phyloP scores from a whole-genome alignment of 2,888 invertebrate genomes.

The Trichopoda pennipes region DNA sequence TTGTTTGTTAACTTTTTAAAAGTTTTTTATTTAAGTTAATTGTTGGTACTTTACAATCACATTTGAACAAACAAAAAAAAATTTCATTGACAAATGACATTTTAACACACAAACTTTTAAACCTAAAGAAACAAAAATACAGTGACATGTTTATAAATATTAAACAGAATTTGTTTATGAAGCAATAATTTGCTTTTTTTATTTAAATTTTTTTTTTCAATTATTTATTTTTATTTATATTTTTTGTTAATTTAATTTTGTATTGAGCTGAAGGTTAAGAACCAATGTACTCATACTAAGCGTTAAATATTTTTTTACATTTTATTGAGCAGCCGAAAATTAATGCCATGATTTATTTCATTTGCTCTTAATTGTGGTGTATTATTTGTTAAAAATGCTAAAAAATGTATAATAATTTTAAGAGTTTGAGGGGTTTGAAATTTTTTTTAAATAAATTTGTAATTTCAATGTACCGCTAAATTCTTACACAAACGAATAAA shows the following conservation, averaged over 20 bases:
- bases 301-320: neutral
- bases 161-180: constrained; percentile 26
- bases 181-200: constrained; percentile 33
- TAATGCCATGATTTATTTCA: constrained; percentile 13
- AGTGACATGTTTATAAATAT: constrained; percentile 11
- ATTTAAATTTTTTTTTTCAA: neutral
- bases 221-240: neutral
- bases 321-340: neutral
- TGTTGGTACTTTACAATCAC: constrained; percentile 28
- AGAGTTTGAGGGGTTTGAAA: no score
- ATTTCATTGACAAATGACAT: constrained; percentile 62
- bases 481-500: no score
- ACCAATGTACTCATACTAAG: constrained; percentile 14
- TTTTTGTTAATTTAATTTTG: constrained; percentile 51
- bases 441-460: no score
- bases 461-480: no score
- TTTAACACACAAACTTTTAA: neutral
- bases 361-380: constrained; percentile 6
- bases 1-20: constrained; percentile 17
- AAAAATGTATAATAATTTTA: neutral
- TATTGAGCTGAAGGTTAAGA: constrained; percentile 55
- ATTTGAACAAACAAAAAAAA: constrained; percentile 23
- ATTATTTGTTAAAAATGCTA: neutral
- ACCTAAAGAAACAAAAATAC: neutral
- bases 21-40: constrained; percentile 20